phyloP scores from a whole-genome alignment of 2,113 vertebrate genomes.

The Tricholaema leucomelas region DNA sequence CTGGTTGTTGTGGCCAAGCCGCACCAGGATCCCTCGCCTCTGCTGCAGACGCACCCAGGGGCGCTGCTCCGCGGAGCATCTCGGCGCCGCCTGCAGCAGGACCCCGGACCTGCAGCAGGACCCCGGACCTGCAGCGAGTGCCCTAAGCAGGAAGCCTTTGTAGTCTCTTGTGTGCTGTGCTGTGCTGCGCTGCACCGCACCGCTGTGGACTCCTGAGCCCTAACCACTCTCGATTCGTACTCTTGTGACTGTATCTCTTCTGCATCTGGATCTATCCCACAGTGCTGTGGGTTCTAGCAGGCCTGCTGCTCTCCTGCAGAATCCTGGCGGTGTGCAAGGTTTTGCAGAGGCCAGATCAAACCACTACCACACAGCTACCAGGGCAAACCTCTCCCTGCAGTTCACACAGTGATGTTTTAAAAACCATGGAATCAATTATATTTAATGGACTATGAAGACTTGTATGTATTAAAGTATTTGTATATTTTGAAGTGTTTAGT shows the following conservation, averaged over 20 bases:
- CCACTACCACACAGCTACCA: not conserved
- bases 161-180: not conserved
- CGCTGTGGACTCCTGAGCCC: not conserved
- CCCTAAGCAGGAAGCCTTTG: not conserved
- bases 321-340: not conserved
- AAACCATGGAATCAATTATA: not conserved
- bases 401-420: not conserved
- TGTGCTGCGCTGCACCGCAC: rapidly evolving
- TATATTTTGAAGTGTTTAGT: conserved; percentile 27
- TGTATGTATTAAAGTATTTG: conserved; percentile 48
- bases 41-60: rapidly evolving
- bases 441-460: conserved; percentile 18
- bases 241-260: not conserved
- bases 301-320: not conserved
- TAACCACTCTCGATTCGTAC: not conserved
- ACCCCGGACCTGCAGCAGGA: rapidly evolving
- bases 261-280: not conserved
- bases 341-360: not conserved
- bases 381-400: not conserved
- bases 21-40: not conserved
- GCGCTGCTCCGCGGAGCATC: rapidly evolving
- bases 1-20: not conserved
- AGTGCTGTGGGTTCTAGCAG: not conserved
- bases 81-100: not conserved
- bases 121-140: rapidly evolving